Conservation (phyloP, 2,797 vertebrate genomes). For the Austrolebias charrua region DNA sequence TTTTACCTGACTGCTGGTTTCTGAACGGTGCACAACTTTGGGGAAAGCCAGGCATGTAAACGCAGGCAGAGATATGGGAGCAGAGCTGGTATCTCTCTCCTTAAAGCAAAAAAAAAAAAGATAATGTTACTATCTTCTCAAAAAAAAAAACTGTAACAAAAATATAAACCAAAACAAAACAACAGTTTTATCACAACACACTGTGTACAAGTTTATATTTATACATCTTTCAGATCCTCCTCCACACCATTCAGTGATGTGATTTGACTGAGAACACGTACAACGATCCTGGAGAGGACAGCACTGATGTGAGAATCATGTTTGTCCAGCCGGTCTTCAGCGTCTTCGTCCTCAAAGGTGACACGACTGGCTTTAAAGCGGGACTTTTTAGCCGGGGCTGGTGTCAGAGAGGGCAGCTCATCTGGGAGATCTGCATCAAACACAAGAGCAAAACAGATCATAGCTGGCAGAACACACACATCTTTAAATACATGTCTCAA, state of each 20-base stretch:
- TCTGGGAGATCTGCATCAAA: constrained; percentile 85
- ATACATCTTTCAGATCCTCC: background rate
- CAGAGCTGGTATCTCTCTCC: constrained; percentile 89
- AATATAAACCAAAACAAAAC: background rate
- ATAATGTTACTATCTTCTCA: background rate
- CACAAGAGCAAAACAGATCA: background rate
- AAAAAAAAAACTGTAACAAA: background rate
- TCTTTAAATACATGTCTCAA: background rate
- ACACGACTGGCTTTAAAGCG: constrained; percentile 80
- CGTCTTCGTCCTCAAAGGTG: constrained; percentile 84
- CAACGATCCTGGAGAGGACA: constrained; percentile 92
- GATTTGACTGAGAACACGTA: constrained; percentile 68
- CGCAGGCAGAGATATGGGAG: constrained; percentile 82
- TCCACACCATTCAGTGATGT: background rate
- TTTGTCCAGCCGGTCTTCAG: constrained; percentile 82
- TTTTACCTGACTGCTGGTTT: constrained; percentile 72
- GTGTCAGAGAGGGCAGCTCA: constrained; percentile 85
- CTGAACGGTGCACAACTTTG: constrained; percentile 86
- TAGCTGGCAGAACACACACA: background rate
- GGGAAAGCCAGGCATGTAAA: constrained; percentile 88
- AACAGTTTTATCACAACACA: background rate
- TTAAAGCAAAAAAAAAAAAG: constrained; percentile 59
- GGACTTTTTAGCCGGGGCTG: constrained; percentile 90
- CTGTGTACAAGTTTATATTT: background rate
- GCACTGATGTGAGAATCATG: constrained; percentile 91